Percentiles rank a stretch among this genome's conserved stretches.
These are phyloP conservation scores for Saguinus imperator DNA, from an alignment of 2,113 vertebrate genomes.

Conservation along the genomic window DNA sequence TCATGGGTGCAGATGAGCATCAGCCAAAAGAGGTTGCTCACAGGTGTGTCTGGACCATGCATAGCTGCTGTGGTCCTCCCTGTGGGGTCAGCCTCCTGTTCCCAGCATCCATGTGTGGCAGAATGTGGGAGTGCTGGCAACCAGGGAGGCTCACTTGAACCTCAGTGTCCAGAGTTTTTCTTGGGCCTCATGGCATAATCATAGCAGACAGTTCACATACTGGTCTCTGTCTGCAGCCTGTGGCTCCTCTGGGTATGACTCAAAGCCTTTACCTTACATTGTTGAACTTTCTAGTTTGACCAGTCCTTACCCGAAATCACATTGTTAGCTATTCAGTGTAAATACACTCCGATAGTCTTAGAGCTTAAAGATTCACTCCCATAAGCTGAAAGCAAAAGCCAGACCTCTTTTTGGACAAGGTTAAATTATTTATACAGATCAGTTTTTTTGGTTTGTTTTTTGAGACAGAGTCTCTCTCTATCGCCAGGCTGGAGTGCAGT, in stretches of 20 bases:
- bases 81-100: neutral
- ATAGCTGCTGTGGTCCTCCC: neutral
- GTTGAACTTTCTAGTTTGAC: neutral
- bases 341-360: neutral
- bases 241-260: neutral
- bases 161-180: neutral
- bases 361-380: too few species aligned
- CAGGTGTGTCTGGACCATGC: fast-evolving
- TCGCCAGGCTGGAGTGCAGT: too few species aligned
- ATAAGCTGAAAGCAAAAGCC: neutral
- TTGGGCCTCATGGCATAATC: too few species aligned
- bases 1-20: neutral
- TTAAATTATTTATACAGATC: neutral
- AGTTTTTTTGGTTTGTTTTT: too few species aligned
- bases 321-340: neutral
- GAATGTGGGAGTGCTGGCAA: neutral
- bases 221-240: neutral
- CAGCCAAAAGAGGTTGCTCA: too few species aligned
- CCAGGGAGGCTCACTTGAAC: neutral
- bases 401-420: neutral
- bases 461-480: too few species aligned
- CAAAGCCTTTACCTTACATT: neutral
- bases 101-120: neutral
- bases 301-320: neutral
- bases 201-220: fast-evolving